A percentile compares a stretch with the other conserved stretches of the same genome.
Evolutionary conservation across 2,797 vertebrate species (phyloP).

Genomic region (Percopsis omiscomaycus): DNA sequence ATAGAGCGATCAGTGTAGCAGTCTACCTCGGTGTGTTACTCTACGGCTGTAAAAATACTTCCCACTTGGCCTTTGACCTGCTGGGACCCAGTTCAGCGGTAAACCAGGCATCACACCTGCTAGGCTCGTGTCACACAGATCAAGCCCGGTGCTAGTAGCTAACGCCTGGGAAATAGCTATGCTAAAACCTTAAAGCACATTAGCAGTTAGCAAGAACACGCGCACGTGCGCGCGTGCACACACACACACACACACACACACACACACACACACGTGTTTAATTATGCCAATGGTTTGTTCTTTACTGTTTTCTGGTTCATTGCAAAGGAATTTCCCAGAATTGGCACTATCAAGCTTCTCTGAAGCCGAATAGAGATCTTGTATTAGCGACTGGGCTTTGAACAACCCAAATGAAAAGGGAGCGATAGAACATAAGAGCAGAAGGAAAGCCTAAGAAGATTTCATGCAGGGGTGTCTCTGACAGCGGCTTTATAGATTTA

Average conservation of each 20-base stretch:
- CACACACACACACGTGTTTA: conserved; percentile 3
- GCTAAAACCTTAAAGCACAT: conserved; percentile 11
- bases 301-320: conserved; percentile 14
- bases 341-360: conserved; percentile 18
- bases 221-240: conserved; percentile 7
- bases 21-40: conserved; percentile 45
- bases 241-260: conserved; percentile 9
- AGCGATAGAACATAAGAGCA: conserved; percentile 47
- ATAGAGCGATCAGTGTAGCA: conserved; percentile 57
- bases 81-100: conserved; percentile 64
- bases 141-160: conserved; percentile 21
- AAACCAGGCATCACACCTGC: conserved; percentile 68
- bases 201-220: neutral
- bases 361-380: conserved; percentile 37
- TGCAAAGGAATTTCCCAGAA: conserved; percentile 21
- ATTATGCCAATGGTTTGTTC: conserved; percentile 2
- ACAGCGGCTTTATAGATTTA: conserved; percentile 38
- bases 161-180: conserved; percentile 9
- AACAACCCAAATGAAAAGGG: conserved; percentile 46
- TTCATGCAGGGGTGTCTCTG: conserved; percentile 56
- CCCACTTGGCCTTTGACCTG: conserved; percentile 76
- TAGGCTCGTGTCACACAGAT: conserved; percentile 53
- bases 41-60: conserved; percentile 76
- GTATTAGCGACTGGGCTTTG: conserved; percentile 55
- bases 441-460: conserved; percentile 55